Evolutionary conservation across 2,888 invertebrate species (phyloP).

Genomic region (Liodrosophila aerea): DNA sequence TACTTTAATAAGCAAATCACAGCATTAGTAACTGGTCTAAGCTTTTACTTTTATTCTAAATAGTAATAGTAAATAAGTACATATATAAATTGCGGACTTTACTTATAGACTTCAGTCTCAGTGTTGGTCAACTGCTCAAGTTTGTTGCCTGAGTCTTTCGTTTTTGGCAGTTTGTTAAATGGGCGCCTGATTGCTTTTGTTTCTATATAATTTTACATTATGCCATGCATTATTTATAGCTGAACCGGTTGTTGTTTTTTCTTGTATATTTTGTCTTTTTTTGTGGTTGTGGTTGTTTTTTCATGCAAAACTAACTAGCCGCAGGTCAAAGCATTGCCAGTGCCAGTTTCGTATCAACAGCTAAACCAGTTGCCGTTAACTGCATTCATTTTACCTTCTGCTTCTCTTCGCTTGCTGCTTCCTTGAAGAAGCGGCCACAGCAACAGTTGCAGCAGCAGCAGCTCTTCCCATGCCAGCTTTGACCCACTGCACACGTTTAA

Average conservation of each 20-base stretch:
- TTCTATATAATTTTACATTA: slow-evolving; percentile 14
- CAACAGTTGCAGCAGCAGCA: slow-evolving; percentile 9
- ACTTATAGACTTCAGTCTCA: too few relatives aligned
- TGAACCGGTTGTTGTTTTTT: slow-evolving; percentile 55
- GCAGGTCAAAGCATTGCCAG: slow-evolving; percentile 54
- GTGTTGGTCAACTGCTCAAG: slow-evolving; percentile 1
- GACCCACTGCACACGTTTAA: slow-evolving; percentile 76
- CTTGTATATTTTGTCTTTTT: slow-evolving; percentile 10
- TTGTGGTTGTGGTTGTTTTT: slow-evolving; percentile 11
- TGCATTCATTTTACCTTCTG: slow-evolving; percentile 42
- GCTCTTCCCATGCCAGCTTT: slow-evolving; percentile 54
- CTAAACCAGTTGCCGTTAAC: slow-evolving; percentile 70
- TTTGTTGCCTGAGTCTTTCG: slow-evolving; percentile 22
- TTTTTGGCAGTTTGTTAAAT: neutral
- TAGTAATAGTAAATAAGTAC: too few relatives aligned
- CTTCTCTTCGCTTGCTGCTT: slow-evolving; percentile 60
- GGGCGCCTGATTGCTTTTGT: neutral
- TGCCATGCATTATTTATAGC: slow-evolving; percentile 48
- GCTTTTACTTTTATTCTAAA: too few relatives aligned
- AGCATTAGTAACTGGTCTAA: too few relatives aligned
- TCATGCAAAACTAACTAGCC: slow-evolving; percentile 58
- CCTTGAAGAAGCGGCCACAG: slow-evolving; percentile 60
- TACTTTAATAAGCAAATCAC: too few relatives aligned
- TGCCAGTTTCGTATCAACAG: slow-evolving; percentile 42
- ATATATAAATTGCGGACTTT: too few relatives aligned